Percentiles rank a stretch among this genome's conserved stretches.
These are phyloP conservation scores for Bedellia somnulentella DNA, from an alignment of 2,888 invertebrate genomes.

Conservation along the genomic window DNA sequence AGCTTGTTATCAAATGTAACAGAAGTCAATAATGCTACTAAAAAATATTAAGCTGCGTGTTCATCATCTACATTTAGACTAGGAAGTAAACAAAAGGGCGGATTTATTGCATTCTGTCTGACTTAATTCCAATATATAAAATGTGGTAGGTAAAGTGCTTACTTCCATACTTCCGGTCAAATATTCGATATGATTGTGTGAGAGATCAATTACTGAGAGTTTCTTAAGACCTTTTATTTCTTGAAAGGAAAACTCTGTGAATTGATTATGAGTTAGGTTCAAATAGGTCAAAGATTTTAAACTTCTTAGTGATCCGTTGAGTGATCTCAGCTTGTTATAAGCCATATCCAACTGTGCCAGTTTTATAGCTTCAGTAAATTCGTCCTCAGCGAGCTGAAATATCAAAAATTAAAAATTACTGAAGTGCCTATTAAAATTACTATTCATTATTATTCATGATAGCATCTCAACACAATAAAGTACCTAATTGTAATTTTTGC, in stretches of 20 bases:
- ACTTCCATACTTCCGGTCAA: slow-evolving; percentile 69
- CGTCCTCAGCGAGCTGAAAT: slow-evolving; percentile 69
- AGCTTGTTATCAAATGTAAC: too few species aligned
- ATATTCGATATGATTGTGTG: slow-evolving; percentile 71
- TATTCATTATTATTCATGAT: too few species aligned
- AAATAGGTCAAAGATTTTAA: slow-evolving; percentile 68
- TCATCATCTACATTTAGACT: too few species aligned
- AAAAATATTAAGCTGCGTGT: too few species aligned
- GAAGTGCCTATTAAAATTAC: neutral
- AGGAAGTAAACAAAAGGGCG: too few species aligned
- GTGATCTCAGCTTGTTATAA: slow-evolving; percentile 68
- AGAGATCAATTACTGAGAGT: slow-evolving; percentile 74
- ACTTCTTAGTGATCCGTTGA: slow-evolving; percentile 74
- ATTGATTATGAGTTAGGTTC: slow-evolving; percentile 75
- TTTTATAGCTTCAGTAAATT: slow-evolving; percentile 71
- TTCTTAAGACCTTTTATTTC: slow-evolving; percentile 75
- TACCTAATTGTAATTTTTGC: too few species aligned
- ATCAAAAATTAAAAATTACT: slow-evolving; percentile 1
- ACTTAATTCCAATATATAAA: neutral
- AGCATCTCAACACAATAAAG: too few species aligned
- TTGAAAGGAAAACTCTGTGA: slow-evolving; percentile 77
- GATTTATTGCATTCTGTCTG: too few species aligned
- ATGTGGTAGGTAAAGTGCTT: slow-evolving; percentile 15
- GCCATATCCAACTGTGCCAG: slow-evolving; percentile 73
- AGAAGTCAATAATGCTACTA: too few species aligned